Evolutionary conservation across 2,113 vertebrate species (phyloP).

Genomic region (Ceyx melanurus): DNA sequence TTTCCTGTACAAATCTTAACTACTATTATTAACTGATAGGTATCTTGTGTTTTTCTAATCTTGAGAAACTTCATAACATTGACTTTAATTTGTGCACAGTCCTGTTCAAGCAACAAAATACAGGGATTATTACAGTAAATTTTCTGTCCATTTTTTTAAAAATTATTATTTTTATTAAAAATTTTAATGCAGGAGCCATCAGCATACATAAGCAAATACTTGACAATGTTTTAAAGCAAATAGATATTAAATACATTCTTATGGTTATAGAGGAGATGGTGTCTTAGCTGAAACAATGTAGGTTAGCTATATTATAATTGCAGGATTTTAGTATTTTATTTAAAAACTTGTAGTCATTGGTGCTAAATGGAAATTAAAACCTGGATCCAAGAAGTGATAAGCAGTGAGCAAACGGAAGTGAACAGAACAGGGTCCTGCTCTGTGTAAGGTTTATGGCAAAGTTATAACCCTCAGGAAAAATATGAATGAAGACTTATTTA

Average conservation of each 20-base stretch:
- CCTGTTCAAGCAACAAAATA: constrained; percentile 36
- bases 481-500: neutral
- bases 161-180: constrained; percentile 33
- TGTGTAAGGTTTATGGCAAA: neutral
- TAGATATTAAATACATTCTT: constrained; percentile 52
- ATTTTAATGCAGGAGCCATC: constrained; percentile 26
- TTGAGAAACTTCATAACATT: neutral
- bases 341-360: neutral
- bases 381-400: neutral
- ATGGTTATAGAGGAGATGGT: neutral
- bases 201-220: constrained; percentile 32
- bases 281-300: neutral
- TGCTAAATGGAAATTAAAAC: neutral
- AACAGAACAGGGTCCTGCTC: neutral
- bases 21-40: neutral
- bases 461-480: neutral
- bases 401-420: neutral
- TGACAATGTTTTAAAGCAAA: constrained; percentile 42
- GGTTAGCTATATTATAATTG: neutral
- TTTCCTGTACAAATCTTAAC: neutral
- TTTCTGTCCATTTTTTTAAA: neutral
- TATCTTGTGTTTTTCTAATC: constrained; percentile 24
- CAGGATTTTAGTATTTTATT: neutral
- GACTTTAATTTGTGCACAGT: constrained; percentile 25
- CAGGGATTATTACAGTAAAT: neutral